Evolutionary conservation across 2,888 invertebrate genomes (phyloP).

Genomic region (Aromia moschata): DNA sequence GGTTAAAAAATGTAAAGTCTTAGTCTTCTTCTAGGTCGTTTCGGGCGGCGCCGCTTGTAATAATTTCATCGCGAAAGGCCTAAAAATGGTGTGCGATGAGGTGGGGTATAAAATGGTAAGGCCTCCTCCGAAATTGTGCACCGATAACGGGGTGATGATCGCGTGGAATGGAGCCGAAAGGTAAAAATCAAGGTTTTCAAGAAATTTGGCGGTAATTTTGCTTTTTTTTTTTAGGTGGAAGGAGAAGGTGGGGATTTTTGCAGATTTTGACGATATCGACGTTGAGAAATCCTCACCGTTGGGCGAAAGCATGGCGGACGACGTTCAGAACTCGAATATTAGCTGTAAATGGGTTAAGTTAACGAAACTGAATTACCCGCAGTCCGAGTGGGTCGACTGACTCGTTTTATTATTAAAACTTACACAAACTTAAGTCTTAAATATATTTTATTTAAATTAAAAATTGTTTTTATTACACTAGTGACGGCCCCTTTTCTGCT

Average conservation of each 20-base stretch:
- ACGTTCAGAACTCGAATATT: slow-evolving; percentile 69
- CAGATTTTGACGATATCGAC: slow-evolving; percentile 70
- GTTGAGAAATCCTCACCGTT: slow-evolving; percentile 70
- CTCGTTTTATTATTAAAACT: slow-evolving; percentile 5
- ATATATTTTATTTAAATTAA: slow-evolving; percentile 20
- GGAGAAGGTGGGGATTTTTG: slow-evolving; percentile 55
- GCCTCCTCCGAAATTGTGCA: slow-evolving; percentile 88
- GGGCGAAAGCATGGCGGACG: slow-evolving; percentile 69
- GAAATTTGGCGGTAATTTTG: too few relatives aligned
- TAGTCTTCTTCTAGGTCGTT: slow-evolving; percentile 71
- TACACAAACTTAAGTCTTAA: slow-evolving; percentile 4
- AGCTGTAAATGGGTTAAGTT: slow-evolving; percentile 66
- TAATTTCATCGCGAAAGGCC: slow-evolving; percentile 76
- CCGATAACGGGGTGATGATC: slow-evolving; percentile 99
- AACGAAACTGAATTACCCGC: slow-evolving; percentile 48
- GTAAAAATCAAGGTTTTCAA: slow-evolving; percentile 52
- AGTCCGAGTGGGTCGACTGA: slow-evolving; percentile 49
- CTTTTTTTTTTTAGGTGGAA: slow-evolving; percentile 53
- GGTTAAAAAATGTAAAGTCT: too few relatives aligned
- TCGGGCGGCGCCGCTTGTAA: slow-evolving; percentile 98
- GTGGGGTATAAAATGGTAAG: slow-evolving; percentile 73
- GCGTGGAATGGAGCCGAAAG: slow-evolving; percentile 98
- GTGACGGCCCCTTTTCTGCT: slow-evolving; percentile 67
- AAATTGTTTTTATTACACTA: slow-evolving; percentile 59
- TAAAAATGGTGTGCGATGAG: slow-evolving; percentile 74